These are phyloP conservation scores for Drosophila santomea DNA, from an alignment of 1,140 invertebrate species.

Conservation along the genomic window DNA sequence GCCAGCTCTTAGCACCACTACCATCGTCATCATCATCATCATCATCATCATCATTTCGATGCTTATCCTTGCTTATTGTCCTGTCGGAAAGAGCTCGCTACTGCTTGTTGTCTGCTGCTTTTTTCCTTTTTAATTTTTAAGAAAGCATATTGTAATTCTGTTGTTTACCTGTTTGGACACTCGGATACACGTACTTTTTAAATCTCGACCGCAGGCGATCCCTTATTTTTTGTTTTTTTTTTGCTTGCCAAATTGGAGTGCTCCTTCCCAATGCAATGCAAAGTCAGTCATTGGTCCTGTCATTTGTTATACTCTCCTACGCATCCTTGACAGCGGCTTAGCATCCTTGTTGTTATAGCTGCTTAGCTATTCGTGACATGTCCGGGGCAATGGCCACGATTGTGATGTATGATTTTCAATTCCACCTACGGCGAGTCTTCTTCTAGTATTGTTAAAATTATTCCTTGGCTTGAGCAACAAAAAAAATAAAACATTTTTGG, in stretches of 20 bases:
- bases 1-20: constrained; percentile 8
- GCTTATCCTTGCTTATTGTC: constrained; percentile 79
- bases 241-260: constrained; percentile 57
- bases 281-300: constrained; percentile 69
- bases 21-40: neutral
- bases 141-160: constrained; percentile 81
- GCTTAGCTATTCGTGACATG: constrained; percentile 71
- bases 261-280: constrained; percentile 24
- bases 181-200: constrained; percentile 49
- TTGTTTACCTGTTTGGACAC: constrained; percentile 69
- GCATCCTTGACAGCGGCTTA: constrained; percentile 73
- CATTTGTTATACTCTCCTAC: constrained; percentile 71
- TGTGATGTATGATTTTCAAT: constrained; percentile 77
- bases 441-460: constrained; percentile 40
- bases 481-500: neutral
- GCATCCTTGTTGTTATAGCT: constrained; percentile 38
- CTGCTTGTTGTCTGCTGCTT: constrained; percentile 18
- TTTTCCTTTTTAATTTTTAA: constrained; percentile 74
- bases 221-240: constrained; percentile 34
- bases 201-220: constrained; percentile 68
- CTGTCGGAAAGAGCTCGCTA: constrained; percentile 54
- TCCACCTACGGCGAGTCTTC: constrained; percentile 46
- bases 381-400: constrained; percentile 61
- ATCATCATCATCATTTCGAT: constrained; percentile 54
- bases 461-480: constrained; percentile 2